A percentile compares a stretch with the other conserved stretches of the same genome.
These are phyloP conservation scores for Peromyscus attwateri DNA, from an alignment of 2,797 vertebrate genomes.

Conservation along the genomic window DNA sequence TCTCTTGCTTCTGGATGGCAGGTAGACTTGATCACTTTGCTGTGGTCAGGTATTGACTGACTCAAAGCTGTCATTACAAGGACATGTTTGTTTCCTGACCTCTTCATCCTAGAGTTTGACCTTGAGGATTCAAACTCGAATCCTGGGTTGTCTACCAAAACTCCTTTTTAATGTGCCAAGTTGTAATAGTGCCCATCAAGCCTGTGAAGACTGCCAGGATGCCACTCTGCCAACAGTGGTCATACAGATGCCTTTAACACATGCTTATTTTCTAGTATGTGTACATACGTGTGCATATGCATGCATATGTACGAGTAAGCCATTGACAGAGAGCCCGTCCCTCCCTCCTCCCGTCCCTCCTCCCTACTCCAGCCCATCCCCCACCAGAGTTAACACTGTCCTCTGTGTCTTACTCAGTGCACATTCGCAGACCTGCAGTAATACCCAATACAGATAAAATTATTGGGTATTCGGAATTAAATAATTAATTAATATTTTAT, in stretches of 20 bases:
- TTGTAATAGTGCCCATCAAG: background rate
- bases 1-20: constrained; percentile 12
- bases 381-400: background rate
- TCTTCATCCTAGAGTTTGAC: background rate
- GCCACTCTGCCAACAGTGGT: background rate
- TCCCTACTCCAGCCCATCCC: background rate
- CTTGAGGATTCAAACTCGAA: background rate
- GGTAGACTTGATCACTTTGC: background rate
- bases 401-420: background rate
- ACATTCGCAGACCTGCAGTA: background rate
- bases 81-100: background rate
- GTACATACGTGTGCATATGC: fast-evolving
- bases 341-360: background rate
- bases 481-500: constrained; percentile 32
- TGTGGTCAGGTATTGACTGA: background rate
- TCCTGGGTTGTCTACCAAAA: background rate
- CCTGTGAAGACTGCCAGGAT: background rate
- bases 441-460: background rate
- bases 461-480: constrained; percentile 10
- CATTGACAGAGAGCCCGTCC: background rate
- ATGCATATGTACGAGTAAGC: background rate
- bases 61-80: background rate
- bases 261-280: background rate
- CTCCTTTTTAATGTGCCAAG: background rate
- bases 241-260: constrained; percentile 11